These are phyloP conservation scores for Reticulitermes lucifugus DNA, from an alignment of 2,888 invertebrate genomes.

Conservation along the genomic window DNA sequence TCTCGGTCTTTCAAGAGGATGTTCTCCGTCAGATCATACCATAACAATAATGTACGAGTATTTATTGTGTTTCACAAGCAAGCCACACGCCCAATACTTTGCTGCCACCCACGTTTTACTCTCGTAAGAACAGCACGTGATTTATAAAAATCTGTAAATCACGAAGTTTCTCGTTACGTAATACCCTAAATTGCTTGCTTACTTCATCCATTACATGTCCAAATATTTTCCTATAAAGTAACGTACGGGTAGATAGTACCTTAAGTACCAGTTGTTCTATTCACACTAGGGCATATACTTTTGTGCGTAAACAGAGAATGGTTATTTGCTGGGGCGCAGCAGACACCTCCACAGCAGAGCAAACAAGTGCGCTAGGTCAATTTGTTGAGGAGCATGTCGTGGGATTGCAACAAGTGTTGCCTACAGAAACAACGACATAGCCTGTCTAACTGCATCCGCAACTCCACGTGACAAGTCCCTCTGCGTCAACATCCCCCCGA, in stretches of 20 bases:
- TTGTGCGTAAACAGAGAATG: neutral
- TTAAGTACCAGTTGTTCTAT: neutral
- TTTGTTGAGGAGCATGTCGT: constrained; percentile 21
- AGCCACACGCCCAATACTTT: too few species aligned
- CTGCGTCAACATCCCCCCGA: constrained; percentile 24
- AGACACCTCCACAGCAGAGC: neutral
- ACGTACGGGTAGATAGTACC: neutral
- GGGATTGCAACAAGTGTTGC: constrained; percentile 25
- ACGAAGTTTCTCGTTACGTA: too few species aligned
- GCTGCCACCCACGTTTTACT: too few species aligned
- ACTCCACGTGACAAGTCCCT: constrained; percentile 22
- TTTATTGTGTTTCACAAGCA: too few species aligned
- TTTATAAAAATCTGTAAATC: too few species aligned
- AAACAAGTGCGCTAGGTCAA: constrained; percentile 21
- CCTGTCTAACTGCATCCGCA: constrained; percentile 17
- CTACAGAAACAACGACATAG: neutral
- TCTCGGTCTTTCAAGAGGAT: too few species aligned
- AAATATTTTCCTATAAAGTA: too few species aligned
- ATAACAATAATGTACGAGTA: too few species aligned
- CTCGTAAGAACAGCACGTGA: too few species aligned
- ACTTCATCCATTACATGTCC: too few species aligned
- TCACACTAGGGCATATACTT: neutral
- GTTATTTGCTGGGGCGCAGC: neutral
- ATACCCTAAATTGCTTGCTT: too few species aligned
- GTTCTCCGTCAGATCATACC: too few species aligned